These are phyloP conservation scores for Capitulum mitella DNA, from an alignment of 2,888 invertebrate genomes.

Conservation along the genomic window DNA sequence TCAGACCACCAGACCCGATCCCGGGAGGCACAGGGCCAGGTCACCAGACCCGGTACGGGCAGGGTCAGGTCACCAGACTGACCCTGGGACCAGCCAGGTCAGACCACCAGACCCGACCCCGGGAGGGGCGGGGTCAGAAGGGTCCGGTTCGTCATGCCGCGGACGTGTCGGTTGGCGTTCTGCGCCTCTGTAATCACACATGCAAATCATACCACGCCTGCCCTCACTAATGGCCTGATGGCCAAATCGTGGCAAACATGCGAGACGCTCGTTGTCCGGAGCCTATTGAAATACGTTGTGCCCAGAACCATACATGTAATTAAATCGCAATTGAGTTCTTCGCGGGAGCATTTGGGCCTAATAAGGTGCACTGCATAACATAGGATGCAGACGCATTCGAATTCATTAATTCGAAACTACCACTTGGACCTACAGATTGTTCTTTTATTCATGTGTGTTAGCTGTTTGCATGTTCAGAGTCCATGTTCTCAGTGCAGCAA, in stretches of 20 bases:
- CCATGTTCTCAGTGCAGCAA: background rate
- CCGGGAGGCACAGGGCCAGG: too few species aligned
- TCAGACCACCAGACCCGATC: too few species aligned
- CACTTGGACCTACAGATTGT: background rate
- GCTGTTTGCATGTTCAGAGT: background rate
- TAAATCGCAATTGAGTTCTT: background rate
- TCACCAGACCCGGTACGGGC: too few species aligned
- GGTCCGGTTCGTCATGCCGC: too few species aligned
- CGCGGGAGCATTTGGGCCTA: background rate
- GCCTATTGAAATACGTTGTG: background rate
- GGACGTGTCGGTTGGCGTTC: too few species aligned
- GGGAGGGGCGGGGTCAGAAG: too few species aligned
- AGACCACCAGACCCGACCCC: too few species aligned
- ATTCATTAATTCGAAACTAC: background rate
- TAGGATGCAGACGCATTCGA: background rate
- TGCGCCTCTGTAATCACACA: background rate
- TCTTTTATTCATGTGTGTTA: background rate
- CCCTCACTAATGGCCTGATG: background rate
- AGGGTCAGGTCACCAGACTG: too few species aligned
- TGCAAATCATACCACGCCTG: background rate
- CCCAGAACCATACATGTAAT: background rate
- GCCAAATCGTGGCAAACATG: background rate
- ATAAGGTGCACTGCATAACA: background rate
- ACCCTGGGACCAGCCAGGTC: too few species aligned
- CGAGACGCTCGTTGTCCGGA: background rate